These are phyloP conservation scores for Macrosoma leucophasiata DNA, from an alignment of 2,888 invertebrate genomes.

Conservation along the genomic window DNA sequence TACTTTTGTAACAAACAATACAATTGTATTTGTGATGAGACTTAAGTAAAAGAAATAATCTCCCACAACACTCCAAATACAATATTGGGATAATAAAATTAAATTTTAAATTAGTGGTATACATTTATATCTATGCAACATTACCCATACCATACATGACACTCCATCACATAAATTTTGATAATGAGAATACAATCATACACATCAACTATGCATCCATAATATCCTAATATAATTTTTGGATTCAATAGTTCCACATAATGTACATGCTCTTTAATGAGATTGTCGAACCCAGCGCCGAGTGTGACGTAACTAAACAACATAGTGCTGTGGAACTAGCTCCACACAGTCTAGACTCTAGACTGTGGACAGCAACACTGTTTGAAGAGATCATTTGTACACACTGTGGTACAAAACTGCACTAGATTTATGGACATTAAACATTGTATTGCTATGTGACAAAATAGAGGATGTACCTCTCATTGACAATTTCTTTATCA, in stretches of 20 bases:
- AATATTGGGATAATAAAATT: slow-evolving; percentile 32
- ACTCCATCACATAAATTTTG: slow-evolving; percentile 51
- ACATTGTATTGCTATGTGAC: background rate
- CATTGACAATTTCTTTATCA: slow-evolving; percentile 26
- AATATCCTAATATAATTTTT: slow-evolving; percentile 59
- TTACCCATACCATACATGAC: slow-evolving; percentile 35
- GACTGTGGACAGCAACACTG: too few relatives aligned
- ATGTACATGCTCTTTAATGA: slow-evolving; percentile 50
- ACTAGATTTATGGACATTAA: too few relatives aligned
- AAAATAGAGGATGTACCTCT: too few relatives aligned
- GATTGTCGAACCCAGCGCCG: slow-evolving; percentile 52
- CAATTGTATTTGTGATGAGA: slow-evolving; percentile 25
- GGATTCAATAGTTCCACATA: slow-evolving; percentile 60
- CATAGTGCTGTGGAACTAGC: slow-evolving; percentile 11
- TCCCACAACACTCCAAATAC: slow-evolving; percentile 17
- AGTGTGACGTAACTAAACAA: slow-evolving; percentile 9
- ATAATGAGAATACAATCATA: slow-evolving; percentile 56
- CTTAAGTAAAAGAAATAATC: slow-evolving; percentile 18
- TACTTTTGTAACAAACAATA: slow-evolving; percentile 30
- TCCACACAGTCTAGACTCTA: background rate
- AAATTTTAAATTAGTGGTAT: slow-evolving; percentile 52
- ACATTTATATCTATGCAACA: slow-evolving; percentile 42
- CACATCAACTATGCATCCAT: slow-evolving; percentile 53
- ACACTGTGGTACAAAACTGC: slow-evolving; percentile 28
- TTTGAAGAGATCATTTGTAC: slow-evolving; percentile 27